These are phyloP conservation scores for Pogoniulus pusillus DNA, from an alignment of 2,797 vertebrate genomes.

Conservation along the genomic window DNA sequence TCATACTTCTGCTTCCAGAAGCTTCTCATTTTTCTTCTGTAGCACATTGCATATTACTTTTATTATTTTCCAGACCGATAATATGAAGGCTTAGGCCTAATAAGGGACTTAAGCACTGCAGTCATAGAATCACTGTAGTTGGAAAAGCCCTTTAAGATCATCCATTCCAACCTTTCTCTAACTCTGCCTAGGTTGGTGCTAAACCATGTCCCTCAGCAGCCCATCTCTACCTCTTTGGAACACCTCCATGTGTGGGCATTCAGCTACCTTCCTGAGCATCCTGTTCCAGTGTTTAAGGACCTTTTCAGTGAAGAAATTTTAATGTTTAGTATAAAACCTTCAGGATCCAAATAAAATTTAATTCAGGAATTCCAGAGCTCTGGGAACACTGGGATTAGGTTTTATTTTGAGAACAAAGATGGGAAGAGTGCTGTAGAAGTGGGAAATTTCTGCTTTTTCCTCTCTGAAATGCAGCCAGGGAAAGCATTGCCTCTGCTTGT, in stretches of 20 bases:
- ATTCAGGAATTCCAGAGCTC: neutral
- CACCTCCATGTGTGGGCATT: too few relatives aligned
- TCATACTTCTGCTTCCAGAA: neutral
- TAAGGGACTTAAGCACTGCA: neutral
- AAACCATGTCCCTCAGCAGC: too few relatives aligned
- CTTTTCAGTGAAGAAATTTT: too few relatives aligned
- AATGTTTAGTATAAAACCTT: neutral
- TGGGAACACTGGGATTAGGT: neutral
- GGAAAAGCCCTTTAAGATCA: too few relatives aligned
- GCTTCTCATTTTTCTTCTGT: neutral
- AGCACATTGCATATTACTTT: neutral
- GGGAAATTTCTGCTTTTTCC: neutral
- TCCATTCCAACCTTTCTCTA: too few relatives aligned
- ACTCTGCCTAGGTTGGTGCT: too few relatives aligned
- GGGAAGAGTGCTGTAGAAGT: neutral
- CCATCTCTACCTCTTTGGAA: too few relatives aligned
- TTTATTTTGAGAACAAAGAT: slow-evolving; percentile 41
- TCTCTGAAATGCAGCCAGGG: neutral
- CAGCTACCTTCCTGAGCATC: too few relatives aligned
- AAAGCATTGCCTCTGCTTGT: neutral
- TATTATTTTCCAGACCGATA: neutral
- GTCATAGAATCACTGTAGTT: too few relatives aligned
- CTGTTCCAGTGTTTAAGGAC: too few relatives aligned
- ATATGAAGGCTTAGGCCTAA: neutral
- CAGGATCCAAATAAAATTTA: neutral